A percentile compares a stretch with the other conserved stretches of the same genome.
Evolutionary conservation across 2,888 invertebrate species (phyloP).

Genomic region (Incurvaria masculella): DNA sequence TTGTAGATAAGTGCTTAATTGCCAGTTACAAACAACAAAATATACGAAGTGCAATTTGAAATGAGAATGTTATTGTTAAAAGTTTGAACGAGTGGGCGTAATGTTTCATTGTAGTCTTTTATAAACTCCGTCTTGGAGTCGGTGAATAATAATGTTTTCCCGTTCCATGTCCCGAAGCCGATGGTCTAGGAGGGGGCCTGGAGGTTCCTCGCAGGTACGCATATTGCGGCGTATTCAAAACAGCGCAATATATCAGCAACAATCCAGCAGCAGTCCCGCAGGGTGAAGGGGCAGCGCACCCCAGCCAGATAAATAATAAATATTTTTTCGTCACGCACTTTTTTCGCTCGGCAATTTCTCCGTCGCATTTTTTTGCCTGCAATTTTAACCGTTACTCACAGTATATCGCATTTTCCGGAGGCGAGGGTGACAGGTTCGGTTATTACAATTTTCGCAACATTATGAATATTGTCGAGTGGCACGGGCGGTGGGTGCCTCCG

Average conservation of each 20-base stretch:
- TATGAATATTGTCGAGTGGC: slow-evolving; percentile 51
- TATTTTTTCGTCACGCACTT: background rate
- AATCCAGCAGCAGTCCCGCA: background rate
- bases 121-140: no score
- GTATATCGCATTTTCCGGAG: slow-evolving; percentile 12
- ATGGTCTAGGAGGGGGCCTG: no score
- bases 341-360: background rate
- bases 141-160: no score
- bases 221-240: no score
- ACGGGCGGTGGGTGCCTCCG: slow-evolving; percentile 4
- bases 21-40: background rate
- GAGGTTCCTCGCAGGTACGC: no score
- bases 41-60: background rate
- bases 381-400: background rate
- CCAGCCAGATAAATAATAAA: background rate
- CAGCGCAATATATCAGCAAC: background rate
- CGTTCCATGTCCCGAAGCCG: no score
- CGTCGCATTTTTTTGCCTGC: background rate
- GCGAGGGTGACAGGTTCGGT: slow-evolving; percentile 22
- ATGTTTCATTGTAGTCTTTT: no score
- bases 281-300: background rate
- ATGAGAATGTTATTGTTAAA: no score
- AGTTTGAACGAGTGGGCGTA: no score
- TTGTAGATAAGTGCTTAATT: background rate
- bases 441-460: slow-evolving; percentile 55